phyloP scores from a whole-genome alignment of 92 coral and sea anemone genomes.

The Nematostella vectensis region DNA sequence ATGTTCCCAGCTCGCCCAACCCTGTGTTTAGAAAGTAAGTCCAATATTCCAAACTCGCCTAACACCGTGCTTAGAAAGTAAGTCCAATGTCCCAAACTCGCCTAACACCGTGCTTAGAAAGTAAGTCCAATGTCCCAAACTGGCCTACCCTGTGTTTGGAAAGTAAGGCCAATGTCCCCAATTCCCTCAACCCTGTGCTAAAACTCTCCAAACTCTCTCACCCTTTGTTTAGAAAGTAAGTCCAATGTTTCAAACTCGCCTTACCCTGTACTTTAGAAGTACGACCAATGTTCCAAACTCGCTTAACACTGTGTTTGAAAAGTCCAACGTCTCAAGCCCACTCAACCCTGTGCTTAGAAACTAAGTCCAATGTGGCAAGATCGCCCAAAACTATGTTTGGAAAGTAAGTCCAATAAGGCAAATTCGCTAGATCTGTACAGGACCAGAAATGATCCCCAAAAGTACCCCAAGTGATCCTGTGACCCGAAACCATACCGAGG shows the following conservation, averaged over 20 bases:
- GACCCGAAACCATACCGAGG: too few relatives aligned
- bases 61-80: constrained; percentile 78
- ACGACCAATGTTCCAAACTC: constrained; percentile 74
- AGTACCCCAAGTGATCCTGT: too few relatives aligned
- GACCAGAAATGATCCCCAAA: too few relatives aligned
- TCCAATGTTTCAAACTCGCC: too few relatives aligned
- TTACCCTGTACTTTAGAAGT: background rate
- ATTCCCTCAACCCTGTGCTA: constrained; percentile 65
- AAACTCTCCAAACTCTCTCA: constrained; percentile 30
- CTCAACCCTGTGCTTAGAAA: constrained; percentile 42
- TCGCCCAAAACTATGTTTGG: background rate
- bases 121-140: constrained; percentile 12
- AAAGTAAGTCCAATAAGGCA: too few relatives aligned
- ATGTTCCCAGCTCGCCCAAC: too few relatives aligned
- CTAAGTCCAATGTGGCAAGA: constrained; percentile 11
- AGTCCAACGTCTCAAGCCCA: constrained; percentile 27
- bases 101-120: constrained; percentile 39
- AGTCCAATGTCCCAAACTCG: constrained; percentile 28
- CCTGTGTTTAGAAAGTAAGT: background rate
- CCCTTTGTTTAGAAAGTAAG: constrained; percentile 46
- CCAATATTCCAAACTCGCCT: constrained; percentile 68
- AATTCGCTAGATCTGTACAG: constrained; percentile 72
- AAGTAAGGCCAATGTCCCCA: too few relatives aligned
- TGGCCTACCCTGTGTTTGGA: background rate
- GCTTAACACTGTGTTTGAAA: constrained; percentile 72